Base-by-base conservation (phyloP, 2,888 invertebrate species). In the Beris chalybata region DNA sequence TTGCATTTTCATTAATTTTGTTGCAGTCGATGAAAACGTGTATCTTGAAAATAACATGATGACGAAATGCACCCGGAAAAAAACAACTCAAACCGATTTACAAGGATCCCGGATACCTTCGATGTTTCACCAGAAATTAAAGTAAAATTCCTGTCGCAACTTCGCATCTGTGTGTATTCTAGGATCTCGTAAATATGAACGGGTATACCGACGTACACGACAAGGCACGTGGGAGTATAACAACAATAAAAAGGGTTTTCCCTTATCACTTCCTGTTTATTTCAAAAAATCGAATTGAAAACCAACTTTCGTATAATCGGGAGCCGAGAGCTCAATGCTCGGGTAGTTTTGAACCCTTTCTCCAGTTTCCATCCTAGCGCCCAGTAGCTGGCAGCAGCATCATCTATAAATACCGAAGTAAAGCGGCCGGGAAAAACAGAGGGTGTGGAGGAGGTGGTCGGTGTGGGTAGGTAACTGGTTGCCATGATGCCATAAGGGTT, bases 221-320 rank as follows among this genome's bases (percentile, higher is more conserved):
- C 59, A 15, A 59, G 7, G 30, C 7, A 59, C 48, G n/a, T 5
- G 48, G 38, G 52, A 61, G 50, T 50, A 52, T 45, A 48, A 47
- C 43, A 54, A 31, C 58, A 55, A 67, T 54, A 59, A 55, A 65
- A 68, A 68, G 38, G 57, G 57, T 58, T 64, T 68, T 66, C 68
- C 64, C 57, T 68, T 68, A 68, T 66, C 66, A 64, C 64, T 68
- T 68, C 68, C 68, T 66, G 65, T 68, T 66, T 63, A 58, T 68
- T 68, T 63, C 58, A 57, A 68, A 68, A 65, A 68, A 55, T 22
- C 22, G 54, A 59, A 48, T 32, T 30, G 47, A 22, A 50, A 63
- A 65, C 65, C 63, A 68, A 67, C 67, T 67, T 67, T 67, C 64
- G 64, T 65, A 59, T 65, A 67, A 67, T 67, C 65, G 63, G 52